phyloP scores from a whole-genome alignment of 2,113 vertebrate genomes.

The Gorsachius goisagi region DNA sequence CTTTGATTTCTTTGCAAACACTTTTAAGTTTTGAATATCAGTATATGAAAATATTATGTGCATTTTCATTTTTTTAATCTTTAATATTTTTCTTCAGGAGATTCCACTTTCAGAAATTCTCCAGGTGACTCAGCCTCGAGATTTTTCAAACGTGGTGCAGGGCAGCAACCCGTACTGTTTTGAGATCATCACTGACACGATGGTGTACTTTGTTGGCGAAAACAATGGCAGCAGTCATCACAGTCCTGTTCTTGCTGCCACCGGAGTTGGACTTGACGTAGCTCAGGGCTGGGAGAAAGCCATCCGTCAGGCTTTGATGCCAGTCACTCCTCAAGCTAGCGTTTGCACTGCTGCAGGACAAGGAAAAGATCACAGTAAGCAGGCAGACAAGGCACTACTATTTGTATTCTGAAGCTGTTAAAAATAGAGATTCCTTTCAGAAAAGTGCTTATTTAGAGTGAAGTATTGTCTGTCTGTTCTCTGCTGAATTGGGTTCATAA shows the following conservation, averaged over 20 bases:
- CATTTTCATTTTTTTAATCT: constrained; percentile 36
- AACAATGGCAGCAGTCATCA: constrained; percentile 86
- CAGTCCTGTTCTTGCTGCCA: constrained; percentile 88
- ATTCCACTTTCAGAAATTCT: constrained; percentile 99
- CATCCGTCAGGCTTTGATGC: constrained; percentile 97
- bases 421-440: not conserved
- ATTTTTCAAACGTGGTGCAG: constrained; percentile 84
- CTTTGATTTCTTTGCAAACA: not conserved
- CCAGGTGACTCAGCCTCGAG: constrained; percentile 87
- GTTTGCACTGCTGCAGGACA: constrained; percentile 86
- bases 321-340: constrained; percentile 94
- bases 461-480: not conserved
- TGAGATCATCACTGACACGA: constrained; percentile 96
- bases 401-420: not conserved
- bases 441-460: not conserved
- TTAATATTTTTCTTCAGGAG: constrained; percentile 82
- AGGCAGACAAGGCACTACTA: not conserved
- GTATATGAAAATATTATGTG: not conserved
- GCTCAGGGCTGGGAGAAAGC: constrained; percentile 97
- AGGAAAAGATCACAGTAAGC: constrained; percentile 96
- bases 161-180: constrained; percentile 98
- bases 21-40: not conserved
- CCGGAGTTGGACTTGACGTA: constrained; percentile 91
- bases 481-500: not conserved
- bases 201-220: constrained; percentile 99